A percentile compares a stretch with the other conserved stretches of the same genome.
Conservation (phyloP, 2,113 vertebrate species). For the Sapajus apella region DNA sequence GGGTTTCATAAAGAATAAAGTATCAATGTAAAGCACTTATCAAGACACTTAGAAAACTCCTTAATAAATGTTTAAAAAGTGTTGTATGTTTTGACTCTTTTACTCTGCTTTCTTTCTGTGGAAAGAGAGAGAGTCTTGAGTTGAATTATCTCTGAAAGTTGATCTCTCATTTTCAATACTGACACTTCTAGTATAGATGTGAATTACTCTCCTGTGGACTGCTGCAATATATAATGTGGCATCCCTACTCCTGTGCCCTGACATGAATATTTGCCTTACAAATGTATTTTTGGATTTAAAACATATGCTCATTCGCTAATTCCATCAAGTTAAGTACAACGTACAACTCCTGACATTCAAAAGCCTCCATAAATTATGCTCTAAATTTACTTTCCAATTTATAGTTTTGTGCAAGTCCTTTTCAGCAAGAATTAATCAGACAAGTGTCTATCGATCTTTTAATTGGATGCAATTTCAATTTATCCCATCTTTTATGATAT, state of each 20-base stretch:
- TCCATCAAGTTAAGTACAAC: neutral
- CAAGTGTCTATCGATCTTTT: neutral
- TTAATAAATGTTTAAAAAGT: neutral
- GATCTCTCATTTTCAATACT: neutral
- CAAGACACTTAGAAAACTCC: neutral
- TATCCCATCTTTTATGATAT: neutral
- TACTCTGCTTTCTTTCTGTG: neutral
- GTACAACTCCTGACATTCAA: neutral
- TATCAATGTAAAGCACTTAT: neutral
- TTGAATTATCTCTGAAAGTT: neutral
- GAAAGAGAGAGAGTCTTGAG: neutral
- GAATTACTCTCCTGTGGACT: neutral
- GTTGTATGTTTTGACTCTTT: neutral
- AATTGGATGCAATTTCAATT: neutral
- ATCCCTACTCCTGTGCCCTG: neutral
- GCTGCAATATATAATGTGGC: neutral
- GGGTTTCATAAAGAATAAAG: neutral
- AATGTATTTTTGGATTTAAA: neutral
- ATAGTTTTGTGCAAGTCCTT: neutral
- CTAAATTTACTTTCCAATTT: neutral
- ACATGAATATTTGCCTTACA: neutral
- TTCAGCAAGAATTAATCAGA: neutral
- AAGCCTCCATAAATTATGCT: neutral
- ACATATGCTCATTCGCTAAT: neutral
- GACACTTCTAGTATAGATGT: neutral